phyloP scores from a whole-genome alignment of 1,140 invertebrate species.

The Spodoptera frugiperda region DNA sequence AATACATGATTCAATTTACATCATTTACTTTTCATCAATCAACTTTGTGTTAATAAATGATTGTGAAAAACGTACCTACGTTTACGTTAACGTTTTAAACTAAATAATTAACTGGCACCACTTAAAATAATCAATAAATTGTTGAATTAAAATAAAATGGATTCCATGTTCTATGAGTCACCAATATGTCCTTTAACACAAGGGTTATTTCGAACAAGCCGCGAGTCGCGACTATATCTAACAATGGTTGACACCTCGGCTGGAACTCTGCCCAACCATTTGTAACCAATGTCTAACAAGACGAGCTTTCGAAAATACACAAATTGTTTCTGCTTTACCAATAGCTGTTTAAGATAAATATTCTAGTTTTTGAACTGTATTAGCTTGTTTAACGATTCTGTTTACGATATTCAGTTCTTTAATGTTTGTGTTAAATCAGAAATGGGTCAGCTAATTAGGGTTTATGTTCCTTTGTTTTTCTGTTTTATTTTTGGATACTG shows the following conservation, averaged over 20 bases:
- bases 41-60: too few species aligned
- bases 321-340: conserved; percentile 37
- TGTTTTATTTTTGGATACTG: too few species aligned
- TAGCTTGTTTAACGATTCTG: neutral
- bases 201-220: conserved; percentile 54
- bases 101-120: too few species aligned
- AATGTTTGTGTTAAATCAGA: neutral
- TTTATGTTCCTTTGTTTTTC: too few species aligned
- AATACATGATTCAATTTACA: too few species aligned
- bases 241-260: conserved; percentile 58
- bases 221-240: conserved; percentile 48
- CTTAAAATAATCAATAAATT: too few species aligned
- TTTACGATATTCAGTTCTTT: too few species aligned
- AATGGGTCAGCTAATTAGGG: neutral
- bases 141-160: too few species aligned
- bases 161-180: conserved; percentile 3
- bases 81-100: too few species aligned
- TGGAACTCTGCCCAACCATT: conserved; percentile 64
- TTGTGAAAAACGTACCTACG: too few species aligned
- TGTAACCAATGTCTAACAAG: conserved; percentile 57
- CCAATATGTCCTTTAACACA: conserved; percentile 46
- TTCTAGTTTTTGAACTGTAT: neutral
- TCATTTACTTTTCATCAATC: too few species aligned
- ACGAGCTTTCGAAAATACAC: conserved; percentile 20
- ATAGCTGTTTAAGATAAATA: conserved; percentile 6